Evolutionary conservation across 2,113 vertebrate species (phyloP).

Genomic region (Aphyosemion australe): DNA sequence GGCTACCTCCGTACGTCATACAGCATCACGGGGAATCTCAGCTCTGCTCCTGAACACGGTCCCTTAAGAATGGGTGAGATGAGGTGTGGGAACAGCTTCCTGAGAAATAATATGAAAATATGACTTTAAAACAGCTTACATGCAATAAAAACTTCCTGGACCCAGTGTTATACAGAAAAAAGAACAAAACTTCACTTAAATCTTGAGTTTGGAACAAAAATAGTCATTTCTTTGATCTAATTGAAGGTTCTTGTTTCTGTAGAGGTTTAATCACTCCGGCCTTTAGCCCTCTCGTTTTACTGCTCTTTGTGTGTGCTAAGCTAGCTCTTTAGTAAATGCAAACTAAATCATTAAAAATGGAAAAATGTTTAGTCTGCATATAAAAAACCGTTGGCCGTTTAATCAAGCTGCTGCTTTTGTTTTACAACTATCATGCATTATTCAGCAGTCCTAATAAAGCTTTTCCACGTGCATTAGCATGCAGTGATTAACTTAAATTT

Average conservation of each 20-base stretch:
- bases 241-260: constrained; percentile 42
- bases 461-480: constrained; percentile 53
- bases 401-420: constrained; percentile 47
- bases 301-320: constrained; percentile 68
- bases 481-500: constrained; percentile 38
- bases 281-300: constrained; percentile 8
- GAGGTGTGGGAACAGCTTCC: constrained; percentile 12
- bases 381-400: constrained; percentile 42
- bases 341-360: constrained; percentile 55
- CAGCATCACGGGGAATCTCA: constrained; percentile 49
- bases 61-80: constrained; percentile 31
- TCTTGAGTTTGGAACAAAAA: constrained; percentile 38
- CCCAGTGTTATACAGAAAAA: constrained; percentile 28
- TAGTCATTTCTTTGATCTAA: constrained; percentile 63
- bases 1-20: constrained; percentile 48
- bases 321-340: constrained; percentile 66
- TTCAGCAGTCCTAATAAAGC: constrained; percentile 51
- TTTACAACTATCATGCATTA: constrained; percentile 52
- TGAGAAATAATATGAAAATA: constrained; percentile 19
- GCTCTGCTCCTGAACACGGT: constrained; percentile 1
- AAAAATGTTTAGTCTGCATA: constrained; percentile 60
- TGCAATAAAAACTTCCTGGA: constrained; percentile 25
- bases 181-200: constrained; percentile 16
- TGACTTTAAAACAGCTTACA: constrained; percentile 43
- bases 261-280: constrained; percentile 56